A percentile compares a stretch with the other conserved stretches of the same genome.
Conservation (phyloP, 1,140 invertebrate genomes). For the Dicyema japonicum region DNA sequence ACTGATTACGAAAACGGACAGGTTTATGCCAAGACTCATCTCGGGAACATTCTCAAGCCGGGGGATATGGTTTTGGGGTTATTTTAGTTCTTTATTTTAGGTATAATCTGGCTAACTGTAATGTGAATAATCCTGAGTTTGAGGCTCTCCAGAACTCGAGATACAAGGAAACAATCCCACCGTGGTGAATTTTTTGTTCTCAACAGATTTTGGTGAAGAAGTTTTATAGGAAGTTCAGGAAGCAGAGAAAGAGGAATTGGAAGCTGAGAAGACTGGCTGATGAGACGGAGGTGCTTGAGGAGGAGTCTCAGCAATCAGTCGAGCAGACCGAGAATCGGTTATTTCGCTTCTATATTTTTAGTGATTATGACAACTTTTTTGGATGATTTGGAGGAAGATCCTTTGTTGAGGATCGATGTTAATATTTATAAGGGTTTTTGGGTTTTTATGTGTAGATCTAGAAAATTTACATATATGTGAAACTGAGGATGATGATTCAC, state of each 20-base stretch:
- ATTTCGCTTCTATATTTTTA: too few relatives aligned
- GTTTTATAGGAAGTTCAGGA: constrained; percentile 35
- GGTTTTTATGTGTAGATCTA: too few relatives aligned
- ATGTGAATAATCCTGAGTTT: constrained; percentile 53
- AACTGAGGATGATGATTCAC: too few relatives aligned
- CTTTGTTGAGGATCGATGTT: constrained; percentile 45
- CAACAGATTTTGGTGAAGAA: constrained; percentile 85
- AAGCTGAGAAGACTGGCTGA: constrained; percentile 43
- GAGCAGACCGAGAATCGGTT: too few relatives aligned
- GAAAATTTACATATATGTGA: too few relatives aligned
- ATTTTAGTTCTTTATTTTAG: too few relatives aligned
- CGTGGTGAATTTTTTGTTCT: too few relatives aligned
- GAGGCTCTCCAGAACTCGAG: constrained; percentile 34
- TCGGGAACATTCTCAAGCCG: constrained; percentile 60
- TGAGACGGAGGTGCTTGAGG: not conserved
- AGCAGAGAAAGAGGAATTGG: constrained; percentile 46
- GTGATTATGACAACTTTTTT: too few relatives aligned
- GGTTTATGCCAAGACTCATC: constrained; percentile 34
- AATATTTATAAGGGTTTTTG: constrained; percentile 79
- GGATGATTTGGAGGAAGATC: constrained; percentile 82
- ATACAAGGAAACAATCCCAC: constrained; percentile 55
- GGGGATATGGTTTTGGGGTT: constrained; percentile 65
- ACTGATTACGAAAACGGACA: too few relatives aligned
- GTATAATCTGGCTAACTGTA: constrained; percentile 49
- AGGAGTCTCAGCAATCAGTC: too few relatives aligned